Conservation (phyloP, 2,113 vertebrate species). For the Ctenomys sociabilis region DNA sequence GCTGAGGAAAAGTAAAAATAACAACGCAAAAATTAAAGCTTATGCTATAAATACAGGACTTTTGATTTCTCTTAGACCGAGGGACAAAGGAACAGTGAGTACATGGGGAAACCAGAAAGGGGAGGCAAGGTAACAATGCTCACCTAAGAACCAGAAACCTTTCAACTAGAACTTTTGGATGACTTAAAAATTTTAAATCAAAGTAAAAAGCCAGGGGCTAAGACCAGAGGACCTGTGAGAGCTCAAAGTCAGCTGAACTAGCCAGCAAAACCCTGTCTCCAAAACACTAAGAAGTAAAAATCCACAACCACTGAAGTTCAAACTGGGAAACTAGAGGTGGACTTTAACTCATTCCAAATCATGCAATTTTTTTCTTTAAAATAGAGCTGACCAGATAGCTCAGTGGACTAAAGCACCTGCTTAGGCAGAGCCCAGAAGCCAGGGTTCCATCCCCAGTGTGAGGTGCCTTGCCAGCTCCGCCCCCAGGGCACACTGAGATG, state of each 20-base stretch:
- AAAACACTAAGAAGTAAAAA: background rate
- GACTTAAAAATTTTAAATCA: conserved; percentile 56
- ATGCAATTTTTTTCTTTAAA: conserved; percentile 33
- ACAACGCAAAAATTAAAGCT: background rate
- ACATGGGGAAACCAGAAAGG: background rate
- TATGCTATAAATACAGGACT: conserved; percentile 51
- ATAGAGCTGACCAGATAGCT: background rate
- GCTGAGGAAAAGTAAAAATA: background rate
- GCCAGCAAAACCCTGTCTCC: background rate
- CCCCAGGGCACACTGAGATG: too few relatives aligned
- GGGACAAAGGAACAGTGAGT: background rate
- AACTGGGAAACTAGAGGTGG: background rate
- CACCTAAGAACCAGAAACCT: conserved; percentile 16
- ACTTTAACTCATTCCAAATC: conserved; percentile 10
- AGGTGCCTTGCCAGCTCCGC: too few relatives aligned
- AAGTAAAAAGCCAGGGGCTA: background rate
- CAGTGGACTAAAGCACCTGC: too few relatives aligned
- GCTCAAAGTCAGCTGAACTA: background rate
- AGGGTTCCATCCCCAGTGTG: too few relatives aligned
- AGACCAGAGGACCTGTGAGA: background rate
- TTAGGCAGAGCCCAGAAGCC: too few relatives aligned
- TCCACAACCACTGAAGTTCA: background rate
- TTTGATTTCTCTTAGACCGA: background rate
- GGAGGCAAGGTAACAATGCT: background rate
- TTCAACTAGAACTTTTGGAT: conserved; percentile 38